phyloP scores from a whole-genome alignment of 2,888 invertebrate species.

The Tiliacea aurago region DNA sequence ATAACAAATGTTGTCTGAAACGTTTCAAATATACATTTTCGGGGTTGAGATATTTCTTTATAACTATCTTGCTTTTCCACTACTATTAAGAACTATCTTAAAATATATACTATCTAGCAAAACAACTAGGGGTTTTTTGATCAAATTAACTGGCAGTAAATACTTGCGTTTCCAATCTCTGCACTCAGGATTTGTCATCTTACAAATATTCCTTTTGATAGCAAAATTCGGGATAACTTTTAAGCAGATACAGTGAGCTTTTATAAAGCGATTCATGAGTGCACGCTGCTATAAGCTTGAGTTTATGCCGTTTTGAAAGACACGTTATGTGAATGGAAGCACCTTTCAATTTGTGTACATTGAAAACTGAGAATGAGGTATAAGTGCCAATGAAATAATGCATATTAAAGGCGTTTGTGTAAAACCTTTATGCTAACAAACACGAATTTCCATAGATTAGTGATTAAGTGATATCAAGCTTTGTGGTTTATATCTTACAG shows the following conservation, averaged over 20 bases:
- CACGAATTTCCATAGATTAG: not conserved
- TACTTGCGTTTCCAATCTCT: slow-evolving; percentile 17
- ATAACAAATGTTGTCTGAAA: slow-evolving; percentile 30
- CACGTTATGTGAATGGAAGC: slow-evolving; percentile 19
- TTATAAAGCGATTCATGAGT: slow-evolving; percentile 50
- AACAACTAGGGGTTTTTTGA: not conserved
- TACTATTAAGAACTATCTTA: not conserved
- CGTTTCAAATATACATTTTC: slow-evolving; percentile 14
- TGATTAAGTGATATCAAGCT: slow-evolving; percentile 5
- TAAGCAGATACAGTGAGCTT: slow-evolving; percentile 33
- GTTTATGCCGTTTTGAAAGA: slow-evolving; percentile 37
- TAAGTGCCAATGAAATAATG: slow-evolving; percentile 18
- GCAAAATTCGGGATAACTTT: slow-evolving; percentile 39
- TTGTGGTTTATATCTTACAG: slow-evolving; percentile 19
- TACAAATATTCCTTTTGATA: slow-evolving; percentile 49
- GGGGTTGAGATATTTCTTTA: not conserved
- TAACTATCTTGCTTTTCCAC: not conserved
- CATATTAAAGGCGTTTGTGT: slow-evolving; percentile 6
- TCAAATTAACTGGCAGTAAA: slow-evolving; percentile 10
- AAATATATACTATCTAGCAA: not conserved
- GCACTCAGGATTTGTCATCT: slow-evolving; percentile 35
- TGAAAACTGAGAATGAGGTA: slow-evolving; percentile 16
- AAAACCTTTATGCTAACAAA: not conserved
- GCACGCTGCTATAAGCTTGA: slow-evolving; percentile 30
- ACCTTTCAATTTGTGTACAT: slow-evolving; percentile 24